phyloP scores from a whole-genome alignment of 2,888 invertebrate genomes.

The Drepana falcataria region DNA sequence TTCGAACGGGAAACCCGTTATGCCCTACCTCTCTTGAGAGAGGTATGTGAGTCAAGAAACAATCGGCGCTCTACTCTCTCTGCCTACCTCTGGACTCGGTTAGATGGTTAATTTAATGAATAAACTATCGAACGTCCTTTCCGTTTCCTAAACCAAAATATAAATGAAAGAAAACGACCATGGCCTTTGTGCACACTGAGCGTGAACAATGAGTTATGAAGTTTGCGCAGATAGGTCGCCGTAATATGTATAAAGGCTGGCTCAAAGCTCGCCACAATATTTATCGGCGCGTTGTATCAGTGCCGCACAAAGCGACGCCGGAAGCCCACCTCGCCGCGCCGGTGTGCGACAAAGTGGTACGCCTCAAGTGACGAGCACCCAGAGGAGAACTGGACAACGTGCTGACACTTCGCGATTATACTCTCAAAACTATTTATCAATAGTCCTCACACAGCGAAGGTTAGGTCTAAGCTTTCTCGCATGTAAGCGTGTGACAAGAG shows the following conservation, averaged over 20 bases:
- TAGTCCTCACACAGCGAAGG: too few relatives aligned
- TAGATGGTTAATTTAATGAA: too few relatives aligned
- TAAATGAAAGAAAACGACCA: constrained; percentile 1
- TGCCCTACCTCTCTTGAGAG: too few relatives aligned
- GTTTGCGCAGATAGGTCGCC: constrained; percentile 14
- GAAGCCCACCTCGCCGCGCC: constrained; percentile 70
- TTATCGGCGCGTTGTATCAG: constrained; percentile 74
- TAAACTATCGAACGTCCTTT: background rate
- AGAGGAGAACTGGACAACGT: too few relatives aligned
- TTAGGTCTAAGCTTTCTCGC: too few relatives aligned
- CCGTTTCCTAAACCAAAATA: background rate
- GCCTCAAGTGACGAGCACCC: constrained; percentile 12
- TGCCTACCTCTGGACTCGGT: too few relatives aligned
- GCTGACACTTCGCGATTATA: too few relatives aligned
- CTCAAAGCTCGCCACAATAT: constrained; percentile 75
- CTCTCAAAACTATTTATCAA: too few relatives aligned
- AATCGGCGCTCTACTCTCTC: too few relatives aligned
- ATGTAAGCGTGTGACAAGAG: too few relatives aligned
- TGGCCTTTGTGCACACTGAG: background rate
- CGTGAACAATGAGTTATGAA: constrained; percentile 2
- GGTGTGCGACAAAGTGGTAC: constrained; percentile 30
- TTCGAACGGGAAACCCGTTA: too few relatives aligned
- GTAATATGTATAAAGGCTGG: constrained; percentile 20
- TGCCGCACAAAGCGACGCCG: constrained; percentile 69
- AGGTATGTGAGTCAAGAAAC: too few relatives aligned